Evolutionary conservation across 2,113 vertebrate genomes (phyloP), one percentile per base, ranked within the genome.

Genomic region (Diadophis punctatus): DNA sequence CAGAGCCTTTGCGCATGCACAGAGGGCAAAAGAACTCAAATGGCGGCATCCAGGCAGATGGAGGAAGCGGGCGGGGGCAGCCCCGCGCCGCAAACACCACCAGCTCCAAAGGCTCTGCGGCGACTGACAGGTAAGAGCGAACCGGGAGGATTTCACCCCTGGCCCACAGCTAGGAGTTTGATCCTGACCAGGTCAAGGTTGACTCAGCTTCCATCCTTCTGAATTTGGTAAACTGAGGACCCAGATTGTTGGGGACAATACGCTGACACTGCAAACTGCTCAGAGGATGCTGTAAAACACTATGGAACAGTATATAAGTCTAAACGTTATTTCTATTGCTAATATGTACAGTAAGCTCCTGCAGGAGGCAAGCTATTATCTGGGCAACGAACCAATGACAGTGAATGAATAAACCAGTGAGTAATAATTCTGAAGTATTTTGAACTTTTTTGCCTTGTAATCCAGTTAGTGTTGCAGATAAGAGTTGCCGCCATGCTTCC

Each of bases 391-490:
- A 63, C 30, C 43, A 84, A 90, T 52, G 18, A 84, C 48, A 39
- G 23, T 60, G 46, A 93, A 23, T 52, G 90, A 86, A 86, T 58
- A 89, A 90, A 90, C 74, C 39, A 51, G 30, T 12, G 43, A 34
- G 27, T 74, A 74, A 88, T 63, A 86, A 92, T 80, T 92, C 60
- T 52, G 74, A 90, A 90, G n/a, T 52, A 34, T 60, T 86, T 55
- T 89, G 68, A 90, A 63, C 55, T 86, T 48, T 43, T 34, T 80
- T 63, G 27, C 55, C 55, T 51, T 43, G 80, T 86, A 92, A 93
- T 90, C 80, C 80, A 51, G 88, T 92, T 92, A 86, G 53, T 27
- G 27, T 84, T 90, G 51, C 46, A 63, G n/a, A 90, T 90, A 43
- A 88, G 88, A 93, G 22, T 49, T 2, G 11, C n/a, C 86, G 92